Conservation (phyloP, 2,888 invertebrate species). For the Nineta flava region DNA sequence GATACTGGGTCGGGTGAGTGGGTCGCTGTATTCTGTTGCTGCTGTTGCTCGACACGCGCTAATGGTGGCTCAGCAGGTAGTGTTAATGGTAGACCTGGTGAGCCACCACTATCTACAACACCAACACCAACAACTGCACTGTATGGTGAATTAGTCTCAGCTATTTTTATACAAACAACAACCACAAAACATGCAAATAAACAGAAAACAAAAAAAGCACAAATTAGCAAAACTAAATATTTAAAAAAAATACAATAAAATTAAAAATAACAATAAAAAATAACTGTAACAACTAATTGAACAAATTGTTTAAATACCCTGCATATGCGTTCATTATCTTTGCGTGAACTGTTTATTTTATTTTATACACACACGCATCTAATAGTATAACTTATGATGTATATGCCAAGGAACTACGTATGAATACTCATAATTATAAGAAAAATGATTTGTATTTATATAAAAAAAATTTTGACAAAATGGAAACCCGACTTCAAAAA, state of each 20-base stretch:
- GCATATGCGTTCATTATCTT: no score
- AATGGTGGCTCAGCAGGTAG: constrained; percentile 23
- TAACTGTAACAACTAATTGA: no score
- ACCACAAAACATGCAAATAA: constrained; percentile 20
- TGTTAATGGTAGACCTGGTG: constrained; percentile 32
- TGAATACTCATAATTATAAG: no score
- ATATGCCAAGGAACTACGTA: no score
- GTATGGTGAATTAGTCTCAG: constrained; percentile 30
- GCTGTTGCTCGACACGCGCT: constrained; percentile 26
- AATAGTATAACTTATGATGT: no score
- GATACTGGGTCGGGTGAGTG: constrained; percentile 29
- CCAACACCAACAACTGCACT: constrained; percentile 28
- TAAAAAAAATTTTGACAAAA: no score
- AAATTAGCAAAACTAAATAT: constrained; percentile 11
- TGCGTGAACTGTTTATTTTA: no score
- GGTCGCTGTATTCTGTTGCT: constrained; percentile 31
- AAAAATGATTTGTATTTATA: no score
- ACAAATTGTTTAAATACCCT: no score
- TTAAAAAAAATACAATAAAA: constrained; percentile 8
- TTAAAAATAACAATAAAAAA: constrained; percentile 9
- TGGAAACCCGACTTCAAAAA: no score
- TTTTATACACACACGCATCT: no score
- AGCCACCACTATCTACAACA: constrained; percentile 28
- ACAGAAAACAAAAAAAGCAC: constrained; percentile 17
- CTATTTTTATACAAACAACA: constrained; percentile 19